Base-by-base conservation (phyloP, 2,113 vertebrate genomes). In the Lophius piscatorius region DNA sequence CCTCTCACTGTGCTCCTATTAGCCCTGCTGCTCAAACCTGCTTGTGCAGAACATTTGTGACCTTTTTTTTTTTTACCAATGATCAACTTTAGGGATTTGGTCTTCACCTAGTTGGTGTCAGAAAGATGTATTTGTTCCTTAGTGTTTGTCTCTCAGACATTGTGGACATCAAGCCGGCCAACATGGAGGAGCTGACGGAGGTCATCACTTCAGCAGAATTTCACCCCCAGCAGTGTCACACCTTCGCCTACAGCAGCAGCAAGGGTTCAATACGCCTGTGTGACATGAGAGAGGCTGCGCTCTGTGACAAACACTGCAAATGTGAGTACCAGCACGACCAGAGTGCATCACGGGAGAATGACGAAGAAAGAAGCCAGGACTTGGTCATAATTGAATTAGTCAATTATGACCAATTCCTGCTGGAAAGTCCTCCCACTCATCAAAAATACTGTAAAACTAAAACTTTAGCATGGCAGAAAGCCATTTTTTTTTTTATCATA, bases 191-290 rank as follows among this genome's bases (percentile, higher is more conserved):
- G 86, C 92, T 97, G 89, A 98, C 95, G 0, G 96, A 98, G 78
- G 96, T 98, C 85, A 98, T 98, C 87, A 98, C 96, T 0, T 95
- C 95, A 0, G 95, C 96, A 0, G 96, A 98, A 87, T 98, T 98
- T 70, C 96, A 98, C 72, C 96, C 96, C 0, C 93, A 96, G 76
- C 93, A 98, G 74, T 98, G 96, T 92, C 95, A 98, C 90, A 95
- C 93, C 64, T 97, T 98, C 0, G 96, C 97, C 74, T 98, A 98
- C 91, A 98, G 95, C 91, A 98, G 96, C 94, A 98, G 96, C 91
- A 98, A 97, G 77, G 96, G 96, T 67, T 97, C 95, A 20, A 95
- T 98, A 88, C 93, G 96, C 36, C 93, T 98, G 74, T 98, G 96
- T 33, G 96, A 98, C 90, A 98, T 98, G 96, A 90, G 96, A 67